Conservation (phyloP, 2,797 vertebrate species). For the Neosalanx taihuensis region DNA sequence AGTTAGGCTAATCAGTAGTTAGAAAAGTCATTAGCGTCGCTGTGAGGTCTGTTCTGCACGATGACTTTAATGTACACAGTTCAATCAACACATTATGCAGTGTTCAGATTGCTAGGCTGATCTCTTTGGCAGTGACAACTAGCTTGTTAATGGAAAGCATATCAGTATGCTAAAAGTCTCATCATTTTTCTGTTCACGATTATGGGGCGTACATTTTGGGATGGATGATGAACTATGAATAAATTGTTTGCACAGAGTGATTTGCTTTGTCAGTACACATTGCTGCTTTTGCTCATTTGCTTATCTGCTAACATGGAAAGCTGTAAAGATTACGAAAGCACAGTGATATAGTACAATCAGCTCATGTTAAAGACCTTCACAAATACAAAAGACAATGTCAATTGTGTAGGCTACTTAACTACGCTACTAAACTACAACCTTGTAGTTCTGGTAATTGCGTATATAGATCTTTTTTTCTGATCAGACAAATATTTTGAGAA, state of each 20-base stretch:
- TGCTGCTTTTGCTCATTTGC: slow-evolving; percentile 26
- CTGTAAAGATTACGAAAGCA: slow-evolving; percentile 34
- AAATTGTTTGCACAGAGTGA: slow-evolving; percentile 44
- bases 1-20: slow-evolving; percentile 57
- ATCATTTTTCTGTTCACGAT: slow-evolving; percentile 59
- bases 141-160: slow-evolving; percentile 58
- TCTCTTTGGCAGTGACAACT: slow-evolving; percentile 60
- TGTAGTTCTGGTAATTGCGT: not conserved
- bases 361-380: not conserved
- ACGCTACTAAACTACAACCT: not conserved
- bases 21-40: slow-evolving; percentile 68
- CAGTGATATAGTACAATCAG: not conserved
- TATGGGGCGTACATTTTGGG: slow-evolving; percentile 44
- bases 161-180: slow-evolving; percentile 64
- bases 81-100: slow-evolving; percentile 64
- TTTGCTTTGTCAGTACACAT: slow-evolving; percentile 41
- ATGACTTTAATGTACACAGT: slow-evolving; percentile 68
- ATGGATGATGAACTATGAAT: slow-evolving; percentile 58
- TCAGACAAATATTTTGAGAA: slow-evolving; percentile 3
- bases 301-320: slow-evolving; percentile 39
- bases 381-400: not conserved
- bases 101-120: slow-evolving; percentile 63
- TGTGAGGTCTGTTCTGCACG: slow-evolving; percentile 51
- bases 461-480: not conserved
- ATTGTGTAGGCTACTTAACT: no score